Evolutionary conservation across 2,113 vertebrate species (phyloP), one percentile per base, ranked within the genome.

Genomic region (Calidris pugnax): DNA sequence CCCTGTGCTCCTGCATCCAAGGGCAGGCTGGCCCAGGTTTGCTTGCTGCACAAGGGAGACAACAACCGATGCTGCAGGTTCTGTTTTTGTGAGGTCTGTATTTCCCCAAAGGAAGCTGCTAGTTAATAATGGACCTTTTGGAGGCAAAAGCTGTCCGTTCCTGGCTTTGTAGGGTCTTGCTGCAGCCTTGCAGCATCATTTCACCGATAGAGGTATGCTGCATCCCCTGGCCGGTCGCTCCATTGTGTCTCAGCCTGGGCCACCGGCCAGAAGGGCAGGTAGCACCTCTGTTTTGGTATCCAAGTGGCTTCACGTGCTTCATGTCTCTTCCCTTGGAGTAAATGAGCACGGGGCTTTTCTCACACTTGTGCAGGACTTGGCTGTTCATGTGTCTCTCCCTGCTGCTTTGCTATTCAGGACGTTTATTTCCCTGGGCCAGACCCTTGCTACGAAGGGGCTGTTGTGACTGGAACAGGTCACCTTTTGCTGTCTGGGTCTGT

Each of bases 141-240:
- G 39, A 69, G 21, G 39, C 5, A 55, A 39, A 43, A 92, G 14
- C 3, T 0, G 12, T 10, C 45, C 13, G 2, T 72, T 69, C 59
- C 55, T 76, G 79, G 21, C 24, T 85, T 72, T 3, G 0, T 43
- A 39, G 59, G 33, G 39, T 6, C 35, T 72, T 63, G 50, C 24
- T 28, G 27, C 55, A 64, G 37, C 21, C 2, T 8, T 41, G 26
- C 28, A 50, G 67, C 66, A 35, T 19, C 21, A 2, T 55, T 43
- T 64, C 71, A 15, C 30, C 4, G 4, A 20, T 33, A 43, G 24
- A 43, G 23, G 6, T 22, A 4, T 35, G 37, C 53, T 37, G 12
- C 4, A 1, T 85, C 19, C 43, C 17, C 16, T 50, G 6, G 30
- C 32, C 1, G 1, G 12, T 56, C 2, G 2, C n/a, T 41, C 33